Conservation (phyloP, 2,797 vertebrate genomes). For the Synaphobranchus kaupii region DNA sequence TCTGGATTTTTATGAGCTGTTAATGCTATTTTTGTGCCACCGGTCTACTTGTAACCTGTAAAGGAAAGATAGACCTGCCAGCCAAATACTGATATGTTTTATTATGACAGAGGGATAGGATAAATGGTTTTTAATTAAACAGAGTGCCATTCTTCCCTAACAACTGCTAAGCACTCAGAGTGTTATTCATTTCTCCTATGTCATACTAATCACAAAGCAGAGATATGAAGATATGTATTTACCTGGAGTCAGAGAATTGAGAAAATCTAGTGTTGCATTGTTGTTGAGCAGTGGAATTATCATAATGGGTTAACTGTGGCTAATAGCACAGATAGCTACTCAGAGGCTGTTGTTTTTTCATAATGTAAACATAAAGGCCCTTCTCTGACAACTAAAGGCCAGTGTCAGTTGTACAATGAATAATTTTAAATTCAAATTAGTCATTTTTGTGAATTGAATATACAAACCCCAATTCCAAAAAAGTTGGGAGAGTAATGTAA, state of each 20-base stretch:
- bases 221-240: neutral
- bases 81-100: neutral
- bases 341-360: neutral
- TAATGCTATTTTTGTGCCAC: conserved; percentile 37
- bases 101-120: neutral
- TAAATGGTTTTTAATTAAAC: conserved; percentile 18
- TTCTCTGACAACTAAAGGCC: neutral
- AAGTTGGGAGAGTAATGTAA: no score
- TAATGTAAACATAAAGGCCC: neutral
- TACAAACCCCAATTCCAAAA: no score
- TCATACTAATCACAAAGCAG: neutral
- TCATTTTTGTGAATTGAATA: neutral
- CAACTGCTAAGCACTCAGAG: neutral
- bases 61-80: conserved; percentile 1
- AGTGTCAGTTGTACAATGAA: neutral
- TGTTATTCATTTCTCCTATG: neutral
- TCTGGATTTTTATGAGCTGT: conserved; percentile 46
- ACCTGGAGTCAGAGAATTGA: neutral
- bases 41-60: conserved; percentile 30
- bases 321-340: neutral
- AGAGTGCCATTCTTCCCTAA: neutral
- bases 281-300: neutral
- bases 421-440: neutral
- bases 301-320: neutral
- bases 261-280: neutral